A percentile compares a stretch with the other conserved stretches of the same genome.
Conservation (phyloP, 2,888 invertebrate genomes). For the Epistrophella euchroma region DNA sequence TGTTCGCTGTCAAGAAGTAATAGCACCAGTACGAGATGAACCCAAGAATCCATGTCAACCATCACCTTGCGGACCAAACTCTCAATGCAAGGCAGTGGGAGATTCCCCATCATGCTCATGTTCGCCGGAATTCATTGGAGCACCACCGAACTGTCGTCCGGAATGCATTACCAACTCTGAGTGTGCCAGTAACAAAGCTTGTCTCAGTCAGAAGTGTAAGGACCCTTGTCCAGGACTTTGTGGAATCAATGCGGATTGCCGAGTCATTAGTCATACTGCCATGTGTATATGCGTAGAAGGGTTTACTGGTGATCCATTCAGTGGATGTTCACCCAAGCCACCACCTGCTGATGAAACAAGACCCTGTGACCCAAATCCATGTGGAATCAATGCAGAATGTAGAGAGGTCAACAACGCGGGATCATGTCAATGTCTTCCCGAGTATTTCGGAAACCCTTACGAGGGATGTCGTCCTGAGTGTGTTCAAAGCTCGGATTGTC, state of each 20-base stretch:
- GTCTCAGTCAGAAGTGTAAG: slow-evolving; percentile 89
- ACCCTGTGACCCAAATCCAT: slow-evolving; percentile 87
- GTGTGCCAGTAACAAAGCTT: slow-evolving; percentile 88
- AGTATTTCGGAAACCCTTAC: slow-evolving; percentile 88
- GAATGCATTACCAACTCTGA: slow-evolving; percentile 90
- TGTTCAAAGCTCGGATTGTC: slow-evolving; percentile 90
- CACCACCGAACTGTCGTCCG: slow-evolving; percentile 88
- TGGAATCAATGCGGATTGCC: slow-evolving; percentile 85
- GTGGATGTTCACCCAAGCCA: slow-evolving; percentile 83
- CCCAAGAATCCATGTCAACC: slow-evolving; percentile 84
- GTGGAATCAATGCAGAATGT: slow-evolving; percentile 88
- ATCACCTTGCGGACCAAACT: slow-evolving; percentile 85
- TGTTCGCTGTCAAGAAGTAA: slow-evolving; percentile 86
- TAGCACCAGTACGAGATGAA: slow-evolving; percentile 65
- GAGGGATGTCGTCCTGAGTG: slow-evolving; percentile 91
- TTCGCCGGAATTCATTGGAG: slow-evolving; percentile 87
- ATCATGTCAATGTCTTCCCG: slow-evolving; percentile 88
- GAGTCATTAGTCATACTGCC: slow-evolving; percentile 86
- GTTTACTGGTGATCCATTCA: slow-evolving; percentile 88
- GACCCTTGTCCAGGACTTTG: slow-evolving; percentile 90
- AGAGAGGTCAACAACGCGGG: slow-evolving; percentile 88
- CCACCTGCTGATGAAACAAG: slow-evolving; percentile 80
- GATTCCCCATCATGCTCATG: slow-evolving; percentile 86
- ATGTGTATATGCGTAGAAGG: slow-evolving; percentile 86
- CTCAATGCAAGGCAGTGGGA: slow-evolving; percentile 85